Conservation (phyloP, 2,113 vertebrate species). For the Perca schrenkii region DNA sequence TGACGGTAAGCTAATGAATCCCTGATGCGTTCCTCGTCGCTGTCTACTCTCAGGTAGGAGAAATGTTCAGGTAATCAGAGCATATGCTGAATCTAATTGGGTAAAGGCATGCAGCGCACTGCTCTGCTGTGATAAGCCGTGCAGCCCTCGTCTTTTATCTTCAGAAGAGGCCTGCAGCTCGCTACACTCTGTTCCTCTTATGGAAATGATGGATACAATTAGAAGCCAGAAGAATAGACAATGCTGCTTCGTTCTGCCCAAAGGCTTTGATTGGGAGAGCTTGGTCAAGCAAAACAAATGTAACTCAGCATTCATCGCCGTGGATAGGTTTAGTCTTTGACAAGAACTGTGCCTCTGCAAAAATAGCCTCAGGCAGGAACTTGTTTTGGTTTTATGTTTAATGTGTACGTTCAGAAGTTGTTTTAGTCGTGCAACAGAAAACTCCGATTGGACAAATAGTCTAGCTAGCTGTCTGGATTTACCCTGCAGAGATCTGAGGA, state of each 20-base stretch:
- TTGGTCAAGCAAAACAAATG: neutral
- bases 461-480: no score
- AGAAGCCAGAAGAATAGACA: conserved; percentile 13
- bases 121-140: conserved; percentile 25
- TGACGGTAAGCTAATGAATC: conserved; percentile 42
- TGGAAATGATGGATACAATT: conserved; percentile 37
- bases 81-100: conserved; percentile 13
- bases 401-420: no score
- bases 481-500: no score
- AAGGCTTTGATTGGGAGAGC: conserved; percentile 5
- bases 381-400: no score
- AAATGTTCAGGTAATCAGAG: conserved; percentile 21
- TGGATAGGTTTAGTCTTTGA: neutral
- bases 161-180: neutral
- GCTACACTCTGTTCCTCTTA: neutral
- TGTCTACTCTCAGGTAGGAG: conserved; percentile 15
- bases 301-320: neutral
- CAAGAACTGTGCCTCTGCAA: neutral
- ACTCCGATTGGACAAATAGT: no score
- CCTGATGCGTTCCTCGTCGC: neutral
- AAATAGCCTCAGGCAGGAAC: no score
- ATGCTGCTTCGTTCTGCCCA: neutral
- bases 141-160: conserved; percentile 20
- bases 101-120: neutral
- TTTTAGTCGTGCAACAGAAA: no score